phyloP scores from a whole-genome alignment of 2,113 vertebrate species.

The Festucalex cinctus region DNA sequence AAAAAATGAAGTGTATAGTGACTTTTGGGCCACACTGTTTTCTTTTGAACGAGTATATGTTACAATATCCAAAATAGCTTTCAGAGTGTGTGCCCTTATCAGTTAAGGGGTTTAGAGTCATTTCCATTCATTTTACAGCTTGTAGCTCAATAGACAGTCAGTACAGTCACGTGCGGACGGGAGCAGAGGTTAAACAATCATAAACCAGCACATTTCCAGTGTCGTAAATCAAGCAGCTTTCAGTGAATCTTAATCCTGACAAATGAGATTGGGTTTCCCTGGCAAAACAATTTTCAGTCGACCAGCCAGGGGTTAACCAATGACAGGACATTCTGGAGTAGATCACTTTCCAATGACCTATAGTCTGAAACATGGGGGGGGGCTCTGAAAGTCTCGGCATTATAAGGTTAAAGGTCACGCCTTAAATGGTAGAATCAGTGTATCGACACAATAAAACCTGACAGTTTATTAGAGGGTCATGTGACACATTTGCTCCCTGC shows the following conservation, averaged over 20 bases:
- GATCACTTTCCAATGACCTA: constrained; percentile 66
- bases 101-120: constrained; percentile 15
- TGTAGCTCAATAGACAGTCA: constrained; percentile 61
- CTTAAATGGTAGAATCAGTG: constrained; percentile 75
- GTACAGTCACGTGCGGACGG: constrained; percentile 45
- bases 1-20: too few species aligned
- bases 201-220: constrained; percentile 63
- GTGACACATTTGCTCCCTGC: constrained; percentile 61
- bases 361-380: constrained; percentile 55
- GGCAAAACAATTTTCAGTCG: constrained; percentile 33
- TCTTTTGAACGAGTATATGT: too few species aligned
- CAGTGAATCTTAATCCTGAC: constrained; percentile 54
- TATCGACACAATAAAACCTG: constrained; percentile 78
- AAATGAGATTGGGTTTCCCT: constrained; percentile 36
- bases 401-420: constrained; percentile 71
- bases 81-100: constrained; percentile 2
- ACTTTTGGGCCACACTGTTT: too few species aligned
- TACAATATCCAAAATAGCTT: too few species aligned
- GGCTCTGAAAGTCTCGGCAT: constrained; percentile 48
- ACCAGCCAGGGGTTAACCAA: constrained; percentile 52
- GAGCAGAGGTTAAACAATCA: constrained; percentile 63
- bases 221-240: constrained; percentile 58
- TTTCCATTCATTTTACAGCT: constrained; percentile 52
- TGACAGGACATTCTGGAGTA: constrained; percentile 46
- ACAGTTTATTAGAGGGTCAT: constrained; percentile 77